Percentiles rank a stretch among this genome's conserved stretches.
Conservation (phyloP, 2,113 vertebrate genomes). For the Willisornis vidua region DNA sequence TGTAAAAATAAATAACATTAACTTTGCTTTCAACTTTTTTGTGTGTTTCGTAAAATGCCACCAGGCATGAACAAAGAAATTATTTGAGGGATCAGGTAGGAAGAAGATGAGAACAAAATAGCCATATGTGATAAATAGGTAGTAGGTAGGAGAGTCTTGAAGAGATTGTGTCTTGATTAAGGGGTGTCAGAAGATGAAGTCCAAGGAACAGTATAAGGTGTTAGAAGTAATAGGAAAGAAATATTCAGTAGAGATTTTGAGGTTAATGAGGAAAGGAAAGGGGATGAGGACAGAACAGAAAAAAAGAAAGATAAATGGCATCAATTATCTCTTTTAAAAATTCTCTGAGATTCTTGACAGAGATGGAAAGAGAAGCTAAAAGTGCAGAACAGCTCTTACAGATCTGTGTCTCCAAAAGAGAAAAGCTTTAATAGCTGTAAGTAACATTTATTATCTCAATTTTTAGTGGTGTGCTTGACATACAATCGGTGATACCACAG, state of each 20-base stretch:
- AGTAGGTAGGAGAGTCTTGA: background rate
- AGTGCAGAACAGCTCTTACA: slow-evolving; percentile 13
- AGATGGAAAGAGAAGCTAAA: slow-evolving; percentile 32
- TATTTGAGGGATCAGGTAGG: background rate
- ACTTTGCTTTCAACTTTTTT: background rate
- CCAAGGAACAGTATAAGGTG: background rate
- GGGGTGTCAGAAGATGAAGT: slow-evolving; percentile 3
- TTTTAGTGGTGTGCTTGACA: slow-evolving; percentile 24
- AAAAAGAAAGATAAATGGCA: background rate
- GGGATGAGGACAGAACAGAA: background rate
- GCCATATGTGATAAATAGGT: background rate
- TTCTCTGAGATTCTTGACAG: slow-evolving; percentile 37
- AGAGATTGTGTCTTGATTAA: slow-evolving; percentile 38
- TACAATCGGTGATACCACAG: background rate
- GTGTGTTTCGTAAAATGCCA: background rate
- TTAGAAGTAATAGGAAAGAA: slow-evolving; percentile 21
- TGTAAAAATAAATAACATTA: background rate
- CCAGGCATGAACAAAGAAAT: background rate
- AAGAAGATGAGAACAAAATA: background rate
- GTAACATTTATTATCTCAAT: slow-evolving; percentile 42
- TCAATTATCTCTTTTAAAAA: slow-evolving; percentile 52
- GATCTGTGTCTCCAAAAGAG: background rate
- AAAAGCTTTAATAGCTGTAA: slow-evolving; percentile 43
- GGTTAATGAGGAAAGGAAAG: slow-evolving; percentile 36
- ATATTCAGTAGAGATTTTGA: slow-evolving; percentile 7